Base-by-base conservation (phyloP, 2,888 invertebrate species). In the Actias luna region DNA sequence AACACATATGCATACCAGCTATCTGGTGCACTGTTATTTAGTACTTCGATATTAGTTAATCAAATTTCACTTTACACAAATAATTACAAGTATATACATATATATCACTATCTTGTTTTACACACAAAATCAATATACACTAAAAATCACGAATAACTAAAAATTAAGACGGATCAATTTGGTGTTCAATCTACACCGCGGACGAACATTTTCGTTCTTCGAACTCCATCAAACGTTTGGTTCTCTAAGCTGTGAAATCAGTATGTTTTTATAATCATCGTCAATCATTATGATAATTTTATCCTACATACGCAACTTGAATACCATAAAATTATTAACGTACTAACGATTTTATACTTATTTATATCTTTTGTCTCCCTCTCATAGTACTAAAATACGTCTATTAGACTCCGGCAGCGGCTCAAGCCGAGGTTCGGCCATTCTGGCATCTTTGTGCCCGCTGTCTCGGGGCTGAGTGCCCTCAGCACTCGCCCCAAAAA, bases 1-100 rank as follows among this genome's bases (percentile, higher is more conserved):
- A 92, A 79, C 92, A 92, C 90, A 92, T 83, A 88, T 92, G 92
- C 92, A 92, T 92, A 81, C 85, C 90, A 88, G 84, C 85, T 75
- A 79, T 73, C 82, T 78, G 68, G 75, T 69, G 75, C 81, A 77
- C 77, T 84, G 83, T 80, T 73, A 68, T 59, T 36, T 27, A 55
- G 39, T 58, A 58, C 61, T 57, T 42, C 57, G 31, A 33, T 31
- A n/a, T 58, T 42, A 57, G 22, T 39, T 29, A 22, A 33, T 5
- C 29, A 39, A 33, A n/a, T 64, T 66, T 65, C 65, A 59, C 60
- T 64, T 60, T 29, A 63, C 65, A 67, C 67, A 73, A 66, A 66
- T 63, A 66, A 71, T 69, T 73, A 74, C 25, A 25, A 60, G n/a
- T n/a, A 50, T 50, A 50, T 35, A 60, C 31, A 42, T 10, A 8